Evolutionary conservation across 2,113 vertebrate genomes (phyloP).

Genomic region (Cephalopterus ornatus): DNA sequence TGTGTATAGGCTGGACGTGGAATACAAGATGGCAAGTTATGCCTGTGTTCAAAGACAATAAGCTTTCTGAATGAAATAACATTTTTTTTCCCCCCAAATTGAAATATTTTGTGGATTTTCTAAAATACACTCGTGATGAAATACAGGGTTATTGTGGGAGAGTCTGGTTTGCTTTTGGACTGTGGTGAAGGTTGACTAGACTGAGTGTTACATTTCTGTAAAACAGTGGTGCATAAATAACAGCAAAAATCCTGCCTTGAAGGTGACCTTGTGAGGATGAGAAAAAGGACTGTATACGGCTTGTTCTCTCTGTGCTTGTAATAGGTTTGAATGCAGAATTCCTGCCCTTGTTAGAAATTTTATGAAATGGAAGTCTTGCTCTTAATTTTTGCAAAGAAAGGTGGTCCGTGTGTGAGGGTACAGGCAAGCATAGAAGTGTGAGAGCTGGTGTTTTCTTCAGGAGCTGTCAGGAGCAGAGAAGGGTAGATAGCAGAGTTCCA

Average conservation of each 20-base stretch:
- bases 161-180: neutral
- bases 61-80: neutral
- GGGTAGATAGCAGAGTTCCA: neutral
- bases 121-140: neutral
- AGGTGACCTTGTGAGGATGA: conserved; percentile 9
- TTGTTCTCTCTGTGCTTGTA: neutral
- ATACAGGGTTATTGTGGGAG: neutral
- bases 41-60: neutral
- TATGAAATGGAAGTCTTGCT: neutral
- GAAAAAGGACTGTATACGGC: neutral
- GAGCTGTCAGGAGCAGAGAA: neutral
- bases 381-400: neutral
- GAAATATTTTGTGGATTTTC: neutral
- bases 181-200: neutral
- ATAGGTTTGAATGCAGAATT: neutral
- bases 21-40: neutral
- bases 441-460: neutral
- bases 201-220: neutral
- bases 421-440: fast-evolving
- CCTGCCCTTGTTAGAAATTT: neutral
- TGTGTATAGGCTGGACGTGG: neutral
- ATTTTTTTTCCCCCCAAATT: neutral
- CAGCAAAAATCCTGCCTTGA: neutral
- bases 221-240: neutral
- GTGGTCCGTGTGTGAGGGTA: neutral